Evolutionary conservation across 2,113 vertebrate genomes (phyloP).

Genomic region (Rhinolophus sinicus): DNA sequence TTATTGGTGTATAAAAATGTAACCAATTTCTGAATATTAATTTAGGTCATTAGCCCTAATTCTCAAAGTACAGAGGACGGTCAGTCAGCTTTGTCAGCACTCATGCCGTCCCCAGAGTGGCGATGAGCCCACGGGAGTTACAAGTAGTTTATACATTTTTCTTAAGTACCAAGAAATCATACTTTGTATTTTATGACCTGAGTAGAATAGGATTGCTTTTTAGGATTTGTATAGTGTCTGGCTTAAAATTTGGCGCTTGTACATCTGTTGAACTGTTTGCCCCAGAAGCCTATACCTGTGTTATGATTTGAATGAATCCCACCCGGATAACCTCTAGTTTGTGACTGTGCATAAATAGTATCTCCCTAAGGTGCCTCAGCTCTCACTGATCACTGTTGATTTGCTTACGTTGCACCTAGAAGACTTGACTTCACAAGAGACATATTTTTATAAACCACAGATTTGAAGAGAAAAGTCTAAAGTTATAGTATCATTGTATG

Average conservation of each 20-base stretch:
- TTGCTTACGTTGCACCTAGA: not conserved
- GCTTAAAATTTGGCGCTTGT: not conserved
- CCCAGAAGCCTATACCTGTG: not conserved
- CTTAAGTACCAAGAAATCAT: not conserved
- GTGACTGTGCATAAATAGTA: not conserved
- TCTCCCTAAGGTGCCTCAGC: not conserved
- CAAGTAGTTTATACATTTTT: slow-evolving; percentile 35
- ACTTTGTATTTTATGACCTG: not conserved
- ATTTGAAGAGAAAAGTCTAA: not conserved
- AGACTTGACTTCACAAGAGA: not conserved
- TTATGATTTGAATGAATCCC: not conserved
- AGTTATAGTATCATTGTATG: not conserved
- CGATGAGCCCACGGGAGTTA: not conserved
- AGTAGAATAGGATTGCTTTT: not conserved
- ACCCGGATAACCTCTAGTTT: not conserved
- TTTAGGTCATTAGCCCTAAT: not conserved
- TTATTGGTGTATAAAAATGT: too few species aligned
- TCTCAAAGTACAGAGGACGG: slow-evolving; percentile 15
- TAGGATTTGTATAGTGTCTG: not conserved
- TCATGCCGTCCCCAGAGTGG: not conserved
- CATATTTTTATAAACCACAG: not conserved
- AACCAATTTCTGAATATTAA: too few species aligned
- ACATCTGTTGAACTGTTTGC: not conserved
- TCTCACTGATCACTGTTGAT: not conserved
- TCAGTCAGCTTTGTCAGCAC: slow-evolving; percentile 26